phyloP scores from a whole-genome alignment of 2,888 invertebrate species.

The Allacma fusca region DNA sequence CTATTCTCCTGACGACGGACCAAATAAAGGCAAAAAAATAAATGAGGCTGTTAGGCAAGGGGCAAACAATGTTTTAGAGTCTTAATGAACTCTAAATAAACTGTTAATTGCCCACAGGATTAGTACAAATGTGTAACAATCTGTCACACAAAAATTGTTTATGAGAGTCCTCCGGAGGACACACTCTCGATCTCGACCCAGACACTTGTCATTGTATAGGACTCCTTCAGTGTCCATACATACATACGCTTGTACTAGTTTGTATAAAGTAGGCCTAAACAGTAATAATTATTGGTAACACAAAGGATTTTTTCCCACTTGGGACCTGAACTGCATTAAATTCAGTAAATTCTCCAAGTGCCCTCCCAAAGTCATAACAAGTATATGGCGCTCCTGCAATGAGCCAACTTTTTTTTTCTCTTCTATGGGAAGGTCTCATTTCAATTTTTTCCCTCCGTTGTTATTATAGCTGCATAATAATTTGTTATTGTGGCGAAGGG shows the following conservation, averaged over 20 bases:
- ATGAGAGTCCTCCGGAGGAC: neutral
- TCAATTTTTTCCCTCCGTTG: neutral
- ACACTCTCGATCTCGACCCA: neutral
- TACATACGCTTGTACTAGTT: too few relatives aligned
- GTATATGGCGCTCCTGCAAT: neutral
- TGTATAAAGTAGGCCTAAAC: too few relatives aligned
- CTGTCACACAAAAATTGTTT: neutral
- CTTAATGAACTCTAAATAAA: constrained; percentile 9
- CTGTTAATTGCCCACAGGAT: neutral
- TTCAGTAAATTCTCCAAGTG: too few relatives aligned
- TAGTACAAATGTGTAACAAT: neutral
- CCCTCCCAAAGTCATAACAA: too few relatives aligned
- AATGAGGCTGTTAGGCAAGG: neutral
- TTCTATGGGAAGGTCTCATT: neutral
- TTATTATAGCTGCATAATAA: neutral
- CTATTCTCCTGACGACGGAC: neutral
- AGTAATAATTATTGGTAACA: too few relatives aligned
- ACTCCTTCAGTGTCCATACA: too few relatives aligned
- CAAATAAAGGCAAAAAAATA: constrained; percentile 6
- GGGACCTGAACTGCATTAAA: too few relatives aligned
- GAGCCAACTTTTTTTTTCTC: neutral
- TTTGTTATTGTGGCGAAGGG: neutral
- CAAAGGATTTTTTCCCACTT: too few relatives aligned
- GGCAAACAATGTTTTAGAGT: neutral
- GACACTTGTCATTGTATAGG: too few relatives aligned